These are phyloP conservation scores for Steinernema feltiae DNA, from an alignment of 1,140 invertebrate genomes.

Conservation along the genomic window DNA sequence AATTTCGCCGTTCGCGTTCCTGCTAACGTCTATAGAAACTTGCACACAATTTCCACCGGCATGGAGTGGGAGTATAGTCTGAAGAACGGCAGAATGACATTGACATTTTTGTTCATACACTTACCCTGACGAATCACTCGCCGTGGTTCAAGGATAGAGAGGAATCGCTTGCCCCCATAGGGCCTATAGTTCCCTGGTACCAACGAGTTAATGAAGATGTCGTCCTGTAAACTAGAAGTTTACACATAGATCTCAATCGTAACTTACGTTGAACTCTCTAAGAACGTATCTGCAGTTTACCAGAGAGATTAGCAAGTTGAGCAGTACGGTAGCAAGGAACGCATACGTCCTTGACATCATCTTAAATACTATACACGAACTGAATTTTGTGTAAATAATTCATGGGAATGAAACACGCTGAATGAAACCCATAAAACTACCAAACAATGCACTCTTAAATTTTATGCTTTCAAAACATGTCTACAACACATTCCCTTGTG, in stretches of 20 bases:
- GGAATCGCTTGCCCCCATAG: background rate
- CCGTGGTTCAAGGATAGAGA: background rate
- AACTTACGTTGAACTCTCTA: conserved; percentile 8
- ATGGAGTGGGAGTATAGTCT: background rate
- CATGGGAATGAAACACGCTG: too few relatives aligned
- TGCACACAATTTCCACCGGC: background rate
- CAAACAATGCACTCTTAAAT: too few relatives aligned
- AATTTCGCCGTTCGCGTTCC: background rate
- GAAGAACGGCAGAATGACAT: background rate
- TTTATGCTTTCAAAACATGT: too few relatives aligned
- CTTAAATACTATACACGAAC: background rate
- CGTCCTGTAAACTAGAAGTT: background rate
- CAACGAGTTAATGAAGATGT: conserved; percentile 1
- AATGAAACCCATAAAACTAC: too few relatives aligned
- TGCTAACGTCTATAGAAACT: background rate
- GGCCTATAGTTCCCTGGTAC: background rate
- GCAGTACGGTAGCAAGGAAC: background rate
- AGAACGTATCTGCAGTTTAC: conserved; percentile 6
- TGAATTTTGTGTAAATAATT: too few relatives aligned
- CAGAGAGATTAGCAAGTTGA: background rate
- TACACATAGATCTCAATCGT: background rate
- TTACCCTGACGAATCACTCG: conserved; percentile 5
- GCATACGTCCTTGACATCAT: background rate
- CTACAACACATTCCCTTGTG: too few relatives aligned
- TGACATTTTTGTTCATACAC: too few relatives aligned